These are phyloP conservation scores for Zaprionus camerounensis DNA, from an alignment of 1,140 invertebrate species.

Conservation along the genomic window DNA sequence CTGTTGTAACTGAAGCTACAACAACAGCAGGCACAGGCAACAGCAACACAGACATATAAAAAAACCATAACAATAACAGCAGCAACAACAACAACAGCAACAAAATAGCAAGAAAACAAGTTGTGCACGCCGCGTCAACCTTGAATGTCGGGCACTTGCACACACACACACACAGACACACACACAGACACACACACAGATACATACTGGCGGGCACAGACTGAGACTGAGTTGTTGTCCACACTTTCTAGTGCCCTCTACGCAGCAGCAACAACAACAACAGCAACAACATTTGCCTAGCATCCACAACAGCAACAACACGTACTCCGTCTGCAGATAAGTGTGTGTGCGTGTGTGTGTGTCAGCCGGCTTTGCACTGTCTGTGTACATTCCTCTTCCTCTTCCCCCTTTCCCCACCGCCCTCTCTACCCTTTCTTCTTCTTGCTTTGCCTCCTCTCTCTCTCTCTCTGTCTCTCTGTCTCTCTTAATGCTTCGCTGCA, in stretches of 20 bases:
- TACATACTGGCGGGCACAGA: slow-evolving; percentile 1
- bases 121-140: slow-evolving; percentile 64
- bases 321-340: slow-evolving; percentile 6
- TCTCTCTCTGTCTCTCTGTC: slow-evolving; percentile 23
- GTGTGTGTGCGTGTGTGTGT: slow-evolving; percentile 16
- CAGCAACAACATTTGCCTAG: slow-evolving; percentile 41
- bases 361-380: slow-evolving; percentile 33
- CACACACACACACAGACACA: slow-evolving; percentile 23
- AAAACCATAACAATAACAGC: slow-evolving; percentile 37
- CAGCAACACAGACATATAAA: slow-evolving; percentile 6
- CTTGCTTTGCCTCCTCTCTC: slow-evolving; percentile 17
- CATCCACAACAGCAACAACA: slow-evolving; percentile 19
- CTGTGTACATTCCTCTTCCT: not conserved
- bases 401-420: not conserved
- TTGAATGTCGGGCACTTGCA: slow-evolving; percentile 77
- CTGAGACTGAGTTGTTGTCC: slow-evolving; percentile 5
- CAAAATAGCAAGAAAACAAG: slow-evolving; percentile 52
- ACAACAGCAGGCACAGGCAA: not conserved
- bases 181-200: slow-evolving; percentile 24
- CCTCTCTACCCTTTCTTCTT: slow-evolving; percentile 19
- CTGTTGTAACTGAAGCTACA: slow-evolving; percentile 56
- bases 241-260: slow-evolving; percentile 43
- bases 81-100: slow-evolving; percentile 34
- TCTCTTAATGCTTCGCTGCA: slow-evolving; percentile 67
- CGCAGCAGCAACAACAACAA: slow-evolving; percentile 8